Base-by-base conservation (phyloP, 1,140 invertebrate genomes). In the Pteromalus puparum region DNA sequence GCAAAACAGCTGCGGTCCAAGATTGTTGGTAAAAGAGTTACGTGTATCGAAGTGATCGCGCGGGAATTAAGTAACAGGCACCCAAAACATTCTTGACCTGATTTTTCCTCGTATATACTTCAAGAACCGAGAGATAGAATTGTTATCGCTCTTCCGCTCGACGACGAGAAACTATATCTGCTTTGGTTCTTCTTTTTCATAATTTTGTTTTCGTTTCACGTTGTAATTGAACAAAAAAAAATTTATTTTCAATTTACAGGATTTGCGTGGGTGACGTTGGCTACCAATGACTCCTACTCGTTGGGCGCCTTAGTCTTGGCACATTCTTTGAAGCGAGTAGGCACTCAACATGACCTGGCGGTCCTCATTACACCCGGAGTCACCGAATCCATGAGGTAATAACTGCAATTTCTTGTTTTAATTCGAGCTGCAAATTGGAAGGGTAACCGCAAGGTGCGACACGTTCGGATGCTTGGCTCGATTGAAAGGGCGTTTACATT, bases 221-320 rank as follows among this genome's bases (percentile, higher is more conserved):
- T 34, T 5, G 30, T 5, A 34, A 34, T 34, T 34, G 30, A 34
- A 34, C n/a, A 34, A 34, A 65, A 13, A 28, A 72, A 48, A 76
- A 21, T 28, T 34, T 61, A 2, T 76, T 77, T 48, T 21, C 0
- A 61, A 61, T 21, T 79, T 30, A 89, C 90, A 96, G 96, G 95
- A 91, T 95, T 94, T 92, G 96, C 98, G 91, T 99, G 98, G 97
- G 98, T 99, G 88, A 99, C 98, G 82, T 93, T 99, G 87, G 98
- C 97, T 67, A 99, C 98, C 83, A 99, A 98, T 94, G 98, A 99
- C 92, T 97, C 97, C 42, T 99, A 99, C 91, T 97, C 96, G 73
- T 92, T 98, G 87, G 98, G 98, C 86, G 98, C 98, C 53, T 90
- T 99, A 88, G 98, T 99, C 86, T 91, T 99, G 91, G 98, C 96